These are phyloP conservation scores for Stomatorhinus ivindoensis DNA, from an alignment of 2,113 vertebrate species.

Conservation along the genomic window DNA sequence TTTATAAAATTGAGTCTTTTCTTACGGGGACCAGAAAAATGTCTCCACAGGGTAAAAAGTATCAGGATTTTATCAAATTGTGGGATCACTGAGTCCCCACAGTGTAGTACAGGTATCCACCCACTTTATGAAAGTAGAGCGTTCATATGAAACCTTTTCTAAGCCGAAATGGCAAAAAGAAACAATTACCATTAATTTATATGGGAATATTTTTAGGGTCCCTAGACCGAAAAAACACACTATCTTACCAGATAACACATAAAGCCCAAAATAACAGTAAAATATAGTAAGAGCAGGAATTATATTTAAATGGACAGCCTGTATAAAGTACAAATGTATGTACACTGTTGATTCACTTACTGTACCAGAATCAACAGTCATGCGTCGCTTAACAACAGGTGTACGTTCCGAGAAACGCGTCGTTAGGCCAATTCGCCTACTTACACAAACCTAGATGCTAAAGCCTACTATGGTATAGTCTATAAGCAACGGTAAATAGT, in stretches of 20 bases:
- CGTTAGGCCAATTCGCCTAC: background rate
- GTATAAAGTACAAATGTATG: background rate
- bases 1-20: no score
- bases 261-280: no score
- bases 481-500: background rate
- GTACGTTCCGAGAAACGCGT: background rate
- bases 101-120: background rate
- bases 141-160: background rate
- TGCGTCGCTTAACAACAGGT: background rate
- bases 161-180: background rate
- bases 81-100: background rate
- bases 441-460: background rate
- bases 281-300: background rate
- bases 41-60: background rate
- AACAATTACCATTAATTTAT: background rate
- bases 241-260: background rate
- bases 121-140: background rate
- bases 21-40: background rate
- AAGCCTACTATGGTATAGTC: background rate
- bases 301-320: background rate
- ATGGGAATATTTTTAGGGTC: background rate
- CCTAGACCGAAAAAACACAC: background rate
- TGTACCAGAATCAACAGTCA: background rate
- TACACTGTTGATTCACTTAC: background rate
- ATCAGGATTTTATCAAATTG: background rate